Base-by-base conservation (phyloP, 2,113 vertebrate species). In the Pan paniscus region DNA sequence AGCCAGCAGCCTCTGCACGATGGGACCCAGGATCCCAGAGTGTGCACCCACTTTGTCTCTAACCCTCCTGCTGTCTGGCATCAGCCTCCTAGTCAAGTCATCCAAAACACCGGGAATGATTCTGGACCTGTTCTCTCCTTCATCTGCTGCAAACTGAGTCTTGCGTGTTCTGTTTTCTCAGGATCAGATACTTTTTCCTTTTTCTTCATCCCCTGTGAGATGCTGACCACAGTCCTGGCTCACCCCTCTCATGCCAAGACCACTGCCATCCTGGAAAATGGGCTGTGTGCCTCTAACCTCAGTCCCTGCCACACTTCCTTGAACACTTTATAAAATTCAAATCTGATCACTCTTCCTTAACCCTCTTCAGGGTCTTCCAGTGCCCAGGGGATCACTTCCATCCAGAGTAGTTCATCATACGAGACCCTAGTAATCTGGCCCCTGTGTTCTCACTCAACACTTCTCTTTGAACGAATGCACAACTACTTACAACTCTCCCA, bases 1-100 rank as follows among this genome's bases (percentile, higher is more conserved):
- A 50, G 23, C 35, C 48, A 25, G 9, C n/a, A 17, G 57, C 9
- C 52, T 1, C 0, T 2, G 18, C 38, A 25, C 0, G n/a, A 8
- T 38, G 35, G 61, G 10, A 73, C 22, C 22, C 4, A 2, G 7
- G 12, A 18, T 52, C 9, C 73, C 46, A 11, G 57, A 0, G 3
- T 1, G 14, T 1, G 2, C 1, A 17, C 6, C 73, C 17, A 25
- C 55, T 67, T 61, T 27, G 8, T 18, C 75, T 55, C 43, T 18
- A 27, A 1, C 50, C 59, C 43, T 55, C 20, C n/a, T 70, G 27
- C n/a, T 16, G 0, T n/a, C 61, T 43, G 25, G 22, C 22, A 46
- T 8, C 50, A 57, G 4, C 30, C 59, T 59, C 52, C 18, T 84
- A 43, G 59, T 27, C 76, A 90, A 25, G 13, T 75, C 27, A 27